These are phyloP conservation scores for Ceratina japonica DNA, from an alignment of 1,140 invertebrate species.

Conservation along the genomic window DNA sequence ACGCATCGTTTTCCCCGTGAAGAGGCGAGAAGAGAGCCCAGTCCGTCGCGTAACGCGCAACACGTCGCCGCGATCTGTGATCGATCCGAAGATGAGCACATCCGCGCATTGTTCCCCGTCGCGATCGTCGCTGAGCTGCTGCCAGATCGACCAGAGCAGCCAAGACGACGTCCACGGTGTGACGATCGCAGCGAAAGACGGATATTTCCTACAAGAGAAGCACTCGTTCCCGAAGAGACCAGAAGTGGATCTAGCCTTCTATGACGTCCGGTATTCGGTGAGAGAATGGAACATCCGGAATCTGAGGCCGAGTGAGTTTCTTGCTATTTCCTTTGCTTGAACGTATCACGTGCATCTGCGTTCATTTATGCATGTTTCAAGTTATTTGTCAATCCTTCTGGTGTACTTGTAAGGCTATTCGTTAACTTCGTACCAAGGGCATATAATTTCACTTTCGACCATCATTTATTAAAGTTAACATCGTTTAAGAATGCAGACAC, in stretches of 20 bases:
- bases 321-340: neutral
- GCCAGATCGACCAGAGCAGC: constrained; percentile 52
- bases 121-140: constrained; percentile 54
- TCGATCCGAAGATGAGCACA: constrained; percentile 23
- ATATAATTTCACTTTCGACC: too few relatives aligned
- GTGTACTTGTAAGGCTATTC: too few relatives aligned
- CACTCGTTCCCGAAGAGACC: constrained; percentile 75
- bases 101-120: constrained; percentile 47
- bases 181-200: constrained; percentile 66
- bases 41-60: neutral
- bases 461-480: too few relatives aligned
- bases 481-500: too few relatives aligned
- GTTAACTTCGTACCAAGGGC: too few relatives aligned
- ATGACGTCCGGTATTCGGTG: constrained; percentile 70
- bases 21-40: neutral
- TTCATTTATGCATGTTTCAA: too few relatives aligned
- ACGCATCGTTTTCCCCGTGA: constrained; percentile 6
- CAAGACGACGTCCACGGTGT: constrained; percentile 67
- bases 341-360: neutral
- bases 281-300: constrained; percentile 71
- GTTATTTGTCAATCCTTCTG: too few relatives aligned
- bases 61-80: too few relatives aligned
- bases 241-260: constrained; percentile 72
- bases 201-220: constrained; percentile 74
- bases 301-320: constrained; percentile 67